Evolutionary conservation across 2,113 vertebrate genomes (phyloP).

Genomic region (Gracilinanus agilis): DNA sequence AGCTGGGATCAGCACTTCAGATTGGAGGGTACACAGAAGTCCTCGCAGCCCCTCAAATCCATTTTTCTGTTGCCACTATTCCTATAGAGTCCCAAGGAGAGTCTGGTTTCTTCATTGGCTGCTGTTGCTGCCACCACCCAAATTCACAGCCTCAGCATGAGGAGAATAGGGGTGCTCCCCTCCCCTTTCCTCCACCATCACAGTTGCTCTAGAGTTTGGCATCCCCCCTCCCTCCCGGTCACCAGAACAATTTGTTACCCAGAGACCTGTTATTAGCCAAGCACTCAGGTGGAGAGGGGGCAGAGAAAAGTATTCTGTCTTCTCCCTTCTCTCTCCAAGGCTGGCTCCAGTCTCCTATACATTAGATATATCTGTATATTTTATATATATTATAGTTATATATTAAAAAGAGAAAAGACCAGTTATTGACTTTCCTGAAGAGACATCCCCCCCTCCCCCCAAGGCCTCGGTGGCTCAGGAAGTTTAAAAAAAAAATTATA

Average conservation of each 20-base stretch:
- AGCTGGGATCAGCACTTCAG: not conserved
- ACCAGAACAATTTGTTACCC: not conserved
- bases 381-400: conserved; percentile 89
- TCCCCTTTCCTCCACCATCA: not conserved
- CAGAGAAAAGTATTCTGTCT: not conserved
- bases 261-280: not conserved
- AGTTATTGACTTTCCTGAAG: conserved; percentile 73
- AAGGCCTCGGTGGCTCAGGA: conserved; percentile 74
- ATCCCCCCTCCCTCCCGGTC: not conserved
- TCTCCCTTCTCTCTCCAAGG: not conserved
- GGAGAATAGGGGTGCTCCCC: fast-evolving
- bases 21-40: not conserved
- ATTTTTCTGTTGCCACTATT: not conserved
- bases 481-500: conserved; percentile 79
- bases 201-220: not conserved
- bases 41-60: not conserved
- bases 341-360: conserved; percentile 64
- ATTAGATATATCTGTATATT: conserved; percentile 85
- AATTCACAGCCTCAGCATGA: not conserved
- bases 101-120: not conserved
- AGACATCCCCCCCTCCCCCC: conserved; percentile 67
- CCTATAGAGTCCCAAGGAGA: not conserved
- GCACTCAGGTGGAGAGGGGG: not conserved
- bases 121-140: not conserved
- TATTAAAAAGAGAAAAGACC: conserved; percentile 81